Evolutionary conservation across 2,888 invertebrate genomes (phyloP).

Genomic region (Apoda limacodes): DNA sequence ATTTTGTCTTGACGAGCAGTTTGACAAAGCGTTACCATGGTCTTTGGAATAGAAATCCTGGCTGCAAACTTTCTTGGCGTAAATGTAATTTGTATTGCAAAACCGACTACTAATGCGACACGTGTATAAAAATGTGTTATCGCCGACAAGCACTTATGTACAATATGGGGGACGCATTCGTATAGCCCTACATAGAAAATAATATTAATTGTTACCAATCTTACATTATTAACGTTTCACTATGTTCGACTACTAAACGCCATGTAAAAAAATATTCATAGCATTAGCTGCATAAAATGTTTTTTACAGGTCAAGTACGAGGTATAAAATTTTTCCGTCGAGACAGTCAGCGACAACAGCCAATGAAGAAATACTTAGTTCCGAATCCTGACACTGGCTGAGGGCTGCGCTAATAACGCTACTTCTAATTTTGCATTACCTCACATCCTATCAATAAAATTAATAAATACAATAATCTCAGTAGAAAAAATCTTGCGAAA

Average conservation of each 20-base stretch:
- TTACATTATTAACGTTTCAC: constrained; percentile 71
- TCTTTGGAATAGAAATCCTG: no score
- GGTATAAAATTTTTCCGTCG: constrained; percentile 59
- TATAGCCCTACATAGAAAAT: constrained; percentile 59
- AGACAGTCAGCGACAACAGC: constrained; percentile 57
- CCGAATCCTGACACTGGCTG: constrained; percentile 33
- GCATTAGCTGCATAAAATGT: constrained; percentile 68
- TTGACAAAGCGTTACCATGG: no score
- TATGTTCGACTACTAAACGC: constrained; percentile 69
- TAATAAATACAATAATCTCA: no score
- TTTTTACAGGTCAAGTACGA: constrained; percentile 62
- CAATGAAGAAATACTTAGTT: constrained; percentile 48
- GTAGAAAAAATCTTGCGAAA: no score
- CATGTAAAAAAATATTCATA: constrained; percentile 65
- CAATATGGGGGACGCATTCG: constrained; percentile 48
- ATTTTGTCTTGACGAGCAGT: no score
- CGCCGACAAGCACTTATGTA: constrained; percentile 53
- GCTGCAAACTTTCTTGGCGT: no score
- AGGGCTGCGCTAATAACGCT: no score
- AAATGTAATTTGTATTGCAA: no score
- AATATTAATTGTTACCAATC: constrained; percentile 69
- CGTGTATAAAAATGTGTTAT: constrained; percentile 40
- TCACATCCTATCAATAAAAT: no score
- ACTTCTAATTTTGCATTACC: no score
- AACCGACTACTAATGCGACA: no score